A percentile compares a stretch with the other conserved stretches of the same genome.
These are phyloP conservation scores for Bombus impatiens DNA, from an alignment of 1,140 invertebrate genomes.

Conservation along the genomic window DNA sequence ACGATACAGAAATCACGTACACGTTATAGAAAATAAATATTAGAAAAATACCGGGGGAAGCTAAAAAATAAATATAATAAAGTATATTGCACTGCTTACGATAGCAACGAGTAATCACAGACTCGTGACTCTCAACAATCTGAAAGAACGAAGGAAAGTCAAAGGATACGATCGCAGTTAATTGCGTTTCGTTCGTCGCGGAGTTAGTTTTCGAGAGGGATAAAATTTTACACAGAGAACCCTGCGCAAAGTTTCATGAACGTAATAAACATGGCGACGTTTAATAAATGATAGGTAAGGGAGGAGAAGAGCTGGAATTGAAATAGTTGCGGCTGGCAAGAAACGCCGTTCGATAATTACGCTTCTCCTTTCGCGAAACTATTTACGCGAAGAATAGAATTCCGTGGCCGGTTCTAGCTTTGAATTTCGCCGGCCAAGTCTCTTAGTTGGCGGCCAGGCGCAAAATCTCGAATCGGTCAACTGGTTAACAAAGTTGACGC, in stretches of 20 bases:
- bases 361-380: constrained; percentile 17
- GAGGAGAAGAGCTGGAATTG: background rate
- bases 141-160: background rate
- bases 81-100: background rate
- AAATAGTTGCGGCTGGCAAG: background rate
- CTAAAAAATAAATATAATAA: background rate
- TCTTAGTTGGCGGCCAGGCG: background rate
- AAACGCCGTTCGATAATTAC: constrained; percentile 24
- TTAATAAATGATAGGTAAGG: background rate
- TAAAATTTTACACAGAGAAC: background rate
- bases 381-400: constrained; percentile 36
- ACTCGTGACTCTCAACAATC: background rate
- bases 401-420: background rate
- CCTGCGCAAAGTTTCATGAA: background rate
- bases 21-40: background rate
- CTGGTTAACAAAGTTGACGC: constrained; percentile 38
- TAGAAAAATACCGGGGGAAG: too few species aligned
- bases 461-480: constrained; percentile 47
- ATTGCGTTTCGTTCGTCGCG: background rate
- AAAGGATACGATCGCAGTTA: background rate
- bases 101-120: background rate
- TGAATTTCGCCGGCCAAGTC: background rate
- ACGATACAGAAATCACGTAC: background rate
- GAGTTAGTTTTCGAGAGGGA: background rate
- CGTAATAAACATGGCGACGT: background rate